Evolutionary conservation across 2,888 invertebrate genomes (phyloP).

Genomic region (Caradrina kadenii): DNA sequence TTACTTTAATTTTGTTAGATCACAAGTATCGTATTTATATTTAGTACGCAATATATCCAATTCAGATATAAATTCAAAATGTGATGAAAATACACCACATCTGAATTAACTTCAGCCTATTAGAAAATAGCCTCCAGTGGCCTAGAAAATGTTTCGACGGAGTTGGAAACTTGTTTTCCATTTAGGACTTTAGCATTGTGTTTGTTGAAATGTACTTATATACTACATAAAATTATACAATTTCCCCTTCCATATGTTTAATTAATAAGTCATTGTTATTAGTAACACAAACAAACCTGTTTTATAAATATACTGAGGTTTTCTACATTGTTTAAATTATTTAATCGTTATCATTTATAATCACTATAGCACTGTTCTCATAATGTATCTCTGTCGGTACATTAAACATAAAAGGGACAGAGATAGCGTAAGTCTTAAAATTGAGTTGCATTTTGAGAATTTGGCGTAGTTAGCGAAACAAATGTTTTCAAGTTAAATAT

Average conservation of each 20-base stretch:
- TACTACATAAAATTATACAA: constrained; percentile 16
- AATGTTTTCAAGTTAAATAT: too few species aligned
- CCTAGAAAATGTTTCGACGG: constrained; percentile 36
- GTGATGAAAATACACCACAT: constrained; percentile 4
- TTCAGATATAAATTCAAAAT: constrained; percentile 10
- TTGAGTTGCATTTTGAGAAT: too few species aligned
- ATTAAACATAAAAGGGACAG: too few species aligned
- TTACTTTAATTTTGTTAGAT: too few species aligned
- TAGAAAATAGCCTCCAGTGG: constrained; percentile 28
- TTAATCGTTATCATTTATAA: not conserved
- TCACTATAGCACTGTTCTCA: too few species aligned
- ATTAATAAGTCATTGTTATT: constrained; percentile 2
- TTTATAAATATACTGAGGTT: not conserved
- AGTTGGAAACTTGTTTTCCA: constrained; percentile 38
- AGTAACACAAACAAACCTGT: not conserved
- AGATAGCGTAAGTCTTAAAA: too few species aligned
- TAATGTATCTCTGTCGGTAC: too few species aligned
- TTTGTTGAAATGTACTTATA: not conserved
- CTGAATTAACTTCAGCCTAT: constrained; percentile 32
- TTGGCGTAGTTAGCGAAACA: too few species aligned
- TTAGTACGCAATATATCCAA: constrained; percentile 1
- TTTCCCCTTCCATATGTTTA: constrained; percentile 18
- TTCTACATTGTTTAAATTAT: too few species aligned
- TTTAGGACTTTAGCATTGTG: constrained; percentile 4
- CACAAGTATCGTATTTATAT: not conserved